Conservation (phyloP, 2,113 vertebrate genomes). For the Trogon surrucura region DNA sequence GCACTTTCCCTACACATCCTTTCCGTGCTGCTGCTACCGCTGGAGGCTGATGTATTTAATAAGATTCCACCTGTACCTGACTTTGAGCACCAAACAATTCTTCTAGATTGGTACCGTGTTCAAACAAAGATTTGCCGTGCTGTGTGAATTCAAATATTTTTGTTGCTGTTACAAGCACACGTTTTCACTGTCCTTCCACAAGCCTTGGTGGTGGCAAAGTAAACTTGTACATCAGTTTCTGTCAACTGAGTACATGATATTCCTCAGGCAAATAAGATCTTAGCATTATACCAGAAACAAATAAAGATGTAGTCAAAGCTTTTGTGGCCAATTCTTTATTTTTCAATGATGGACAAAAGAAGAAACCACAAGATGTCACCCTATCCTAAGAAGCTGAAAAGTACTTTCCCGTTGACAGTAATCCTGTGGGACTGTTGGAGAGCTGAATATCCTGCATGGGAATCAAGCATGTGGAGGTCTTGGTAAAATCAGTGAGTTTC, state of each 20-base stretch:
- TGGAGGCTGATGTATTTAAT: neutral
- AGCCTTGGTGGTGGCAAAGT: neutral
- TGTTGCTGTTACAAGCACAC: neutral
- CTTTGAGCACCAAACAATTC: neutral
- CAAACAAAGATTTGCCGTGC: no score
- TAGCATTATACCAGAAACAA: neutral
- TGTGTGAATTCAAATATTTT: neutral
- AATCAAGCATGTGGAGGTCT: neutral
- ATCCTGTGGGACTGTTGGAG: neutral
- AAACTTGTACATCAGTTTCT: neutral
- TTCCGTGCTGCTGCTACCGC: neutral
- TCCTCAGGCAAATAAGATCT: neutral
- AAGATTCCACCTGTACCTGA: fast-evolving
- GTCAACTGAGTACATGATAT: neutral
- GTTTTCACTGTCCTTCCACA: neutral
- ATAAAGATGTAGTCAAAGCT: neutral
- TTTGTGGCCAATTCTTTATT: neutral
- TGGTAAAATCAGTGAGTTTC: neutral
- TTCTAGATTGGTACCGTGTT: neutral
- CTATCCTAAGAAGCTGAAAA: constrained; percentile 61
- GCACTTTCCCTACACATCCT: neutral
- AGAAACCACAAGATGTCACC: constrained; percentile 79
- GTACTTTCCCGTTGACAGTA: neutral
- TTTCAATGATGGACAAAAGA: neutral
- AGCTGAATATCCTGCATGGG: neutral